Evolutionary conservation across 2,888 invertebrate genomes (phyloP), one percentile per base, ranked within the genome.

Genomic region (Napeogenes inachia): DNA sequence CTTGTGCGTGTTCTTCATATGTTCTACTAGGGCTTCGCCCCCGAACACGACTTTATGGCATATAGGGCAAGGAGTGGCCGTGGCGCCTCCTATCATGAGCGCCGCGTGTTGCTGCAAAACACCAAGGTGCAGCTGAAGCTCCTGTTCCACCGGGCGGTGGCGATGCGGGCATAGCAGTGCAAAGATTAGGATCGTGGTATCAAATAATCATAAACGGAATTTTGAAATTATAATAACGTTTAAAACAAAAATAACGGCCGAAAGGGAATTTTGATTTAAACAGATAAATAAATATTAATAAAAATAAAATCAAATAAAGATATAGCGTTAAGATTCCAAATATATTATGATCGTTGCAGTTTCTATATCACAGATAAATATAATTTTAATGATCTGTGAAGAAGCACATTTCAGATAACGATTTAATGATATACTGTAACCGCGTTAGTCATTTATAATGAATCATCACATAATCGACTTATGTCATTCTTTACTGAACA

Each of bases 81-180:
- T 96, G 71, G 97, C 97, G 76, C 97, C 97, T 78, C 97, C 97
- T 82, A 94, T 94, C 92, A 96, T 95, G 82, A 97, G 93, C 80
- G 97, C 97, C 75, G 96, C 96, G 92, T 97, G 97, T 94, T 97
- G 97, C 95, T 97, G 96, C 93, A 96, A 94, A 93, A 96, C 96
- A 94, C 96, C 96, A 93, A 95, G 94, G 94, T 96, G 96, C 92
- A 95, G 93, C 94, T 96, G 96, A 93, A 96, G 95, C 94, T 95
- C 95, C 95, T 94, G 91, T 82, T 80, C 84, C 87, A 83, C 85
- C 86, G 83, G 76, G 78, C 78, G 84, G 85, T 82, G 85, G 79
- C 61, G 64, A 68, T 82, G 86, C 79, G 88, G 85, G 86, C 89
- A 89, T 86, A 87, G 50, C 50, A 50, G 80, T 84, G 76, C 75